phyloP scores from a whole-genome alignment of 2,113 vertebrate species.

The Hymenochirus boettgeri region DNA sequence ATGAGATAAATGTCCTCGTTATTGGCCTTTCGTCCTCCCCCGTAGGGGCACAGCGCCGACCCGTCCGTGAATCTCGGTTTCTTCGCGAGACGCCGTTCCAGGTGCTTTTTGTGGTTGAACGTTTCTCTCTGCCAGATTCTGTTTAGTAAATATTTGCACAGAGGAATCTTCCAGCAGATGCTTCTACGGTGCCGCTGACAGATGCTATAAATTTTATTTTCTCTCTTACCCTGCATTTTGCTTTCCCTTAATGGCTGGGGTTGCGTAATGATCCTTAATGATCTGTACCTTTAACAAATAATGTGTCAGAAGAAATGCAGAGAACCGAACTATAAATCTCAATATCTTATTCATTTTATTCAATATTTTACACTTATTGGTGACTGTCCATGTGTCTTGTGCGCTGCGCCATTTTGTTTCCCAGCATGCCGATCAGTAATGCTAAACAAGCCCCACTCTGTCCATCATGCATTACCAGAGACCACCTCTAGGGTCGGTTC shows the following conservation, averaged over 20 bases:
- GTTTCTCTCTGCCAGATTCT: not conserved
- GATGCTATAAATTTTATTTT: not conserved
- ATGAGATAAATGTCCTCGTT: conserved; percentile 29
- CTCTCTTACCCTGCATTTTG: not conserved
- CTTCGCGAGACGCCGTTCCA: not conserved
- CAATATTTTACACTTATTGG: too few species aligned
- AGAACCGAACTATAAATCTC: too few species aligned
- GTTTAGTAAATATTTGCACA: conserved; percentile 9
- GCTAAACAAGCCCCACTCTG: too few species aligned
- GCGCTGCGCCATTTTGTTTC: too few species aligned
- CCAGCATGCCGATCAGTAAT: too few species aligned
- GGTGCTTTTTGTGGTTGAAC: conserved; percentile 17
- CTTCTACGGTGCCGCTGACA: not conserved
- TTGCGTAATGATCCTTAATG: too few species aligned
- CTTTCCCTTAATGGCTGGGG: not conserved
- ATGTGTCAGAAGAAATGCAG: too few species aligned
- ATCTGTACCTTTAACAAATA: too few species aligned
- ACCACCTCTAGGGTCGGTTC: too few species aligned
- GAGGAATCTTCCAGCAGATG: conserved; percentile 16
- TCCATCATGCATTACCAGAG: too few species aligned
- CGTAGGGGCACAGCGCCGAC: not conserved
- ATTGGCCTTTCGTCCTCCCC: conserved; percentile 12
- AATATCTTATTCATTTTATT: too few species aligned
- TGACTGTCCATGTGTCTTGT: too few species aligned
- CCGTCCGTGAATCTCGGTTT: not conserved